Evolutionary conservation across 2,797 vertebrate genomes (phyloP), one percentile per base, ranked within the genome.

Genomic region (Malacoctenus gilli): DNA sequence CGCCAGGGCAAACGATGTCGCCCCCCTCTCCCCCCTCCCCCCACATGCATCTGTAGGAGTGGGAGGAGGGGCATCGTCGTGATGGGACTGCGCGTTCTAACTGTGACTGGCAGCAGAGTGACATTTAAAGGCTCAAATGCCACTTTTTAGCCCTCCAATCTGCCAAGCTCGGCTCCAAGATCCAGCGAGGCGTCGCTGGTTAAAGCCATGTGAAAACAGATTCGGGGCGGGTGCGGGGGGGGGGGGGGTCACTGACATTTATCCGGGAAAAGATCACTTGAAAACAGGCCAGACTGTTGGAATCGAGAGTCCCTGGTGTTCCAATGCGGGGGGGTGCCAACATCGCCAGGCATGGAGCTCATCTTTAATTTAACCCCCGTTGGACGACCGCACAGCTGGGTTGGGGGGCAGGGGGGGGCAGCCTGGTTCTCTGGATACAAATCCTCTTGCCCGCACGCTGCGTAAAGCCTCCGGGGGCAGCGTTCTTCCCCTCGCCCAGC

Each of bases 361-460:
- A 68, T 54, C 52, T 85, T 82, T 81, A 83, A 84, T 79, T 77
- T 82, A 84, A 76, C 75, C 68, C 48, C n/a, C n/a, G n/a, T n/a
- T n/a, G n/a, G n/a, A n/a, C n/a, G n/a, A n/a, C n/a, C n/a, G n/a
- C n/a, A n/a, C n/a, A 4, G 8, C 3, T 69, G 73, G 55, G 62
- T 59, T 66, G 68, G 31, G 37, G 58, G 75, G 66, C 85, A 89
- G 81, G 84, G 82, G 79, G 83, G 82, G 53, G 57, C 56, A 80
- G 40, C 32, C 14, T 48, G 43, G 59, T 72, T 63, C 36, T 2
- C 57, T 78, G 62, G 78, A 82, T 76, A 75, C 72, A 84, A 81
- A 80, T 75, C 73, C 68, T 72, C 59, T 63, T n/a, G 10, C 52
- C 68, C 16, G 52, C 77, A 76, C 68, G 72, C 67, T 78, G 61